Evolutionary conservation across 2,888 invertebrate genomes (phyloP), one percentile per base, ranked within the genome.

Genomic region (Limenitis camilla): DNA sequence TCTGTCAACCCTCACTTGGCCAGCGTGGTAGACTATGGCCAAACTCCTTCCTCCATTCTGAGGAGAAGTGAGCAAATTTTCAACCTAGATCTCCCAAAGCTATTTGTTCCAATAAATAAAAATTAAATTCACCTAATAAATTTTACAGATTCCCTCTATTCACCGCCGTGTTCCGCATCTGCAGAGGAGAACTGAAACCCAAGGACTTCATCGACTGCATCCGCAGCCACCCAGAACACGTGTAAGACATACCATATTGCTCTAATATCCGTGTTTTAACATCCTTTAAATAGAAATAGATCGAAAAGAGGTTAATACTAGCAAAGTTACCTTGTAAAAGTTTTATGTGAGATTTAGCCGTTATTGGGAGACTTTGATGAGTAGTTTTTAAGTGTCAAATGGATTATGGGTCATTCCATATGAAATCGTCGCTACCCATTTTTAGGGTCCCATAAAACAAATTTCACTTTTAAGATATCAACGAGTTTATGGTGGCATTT

Each of bases 201-300:
- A 80, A 84, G 49, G 92, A 95, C 67, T 91, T 99, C 81, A 95
- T 99, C 68, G 93, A 96, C 74, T 96, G 95, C 85, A 94, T 99
- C 82, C 93, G 96, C 78, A 92, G 93, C 74, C 98, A 98, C 81
- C 98, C 98, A 30, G 97, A 97, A 85, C 98, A 98, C 91, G 95
- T 96, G 97, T 98, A 95, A 95, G 94, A 84, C 58, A 55, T 32
- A 58, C 38, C 31, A 31, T 33, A 46, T 48, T 45, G 35, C 50
- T 38, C 43, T 50, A 42, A n/a, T 11, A 45, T 30, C 29, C 30
- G 36, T 38, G 29, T 36, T 45, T 36, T 38, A 38, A 45, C 45
- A 45, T 45, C 30, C 45, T 6, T 45, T 45, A 38, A 36, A 30
- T 29, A 30, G 29, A 10, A 35, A 35, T 35, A 35, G 5, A 35